Evolutionary conservation across 2,888 invertebrate genomes (phyloP).

Genomic region (Strigamia crassipes): DNA sequence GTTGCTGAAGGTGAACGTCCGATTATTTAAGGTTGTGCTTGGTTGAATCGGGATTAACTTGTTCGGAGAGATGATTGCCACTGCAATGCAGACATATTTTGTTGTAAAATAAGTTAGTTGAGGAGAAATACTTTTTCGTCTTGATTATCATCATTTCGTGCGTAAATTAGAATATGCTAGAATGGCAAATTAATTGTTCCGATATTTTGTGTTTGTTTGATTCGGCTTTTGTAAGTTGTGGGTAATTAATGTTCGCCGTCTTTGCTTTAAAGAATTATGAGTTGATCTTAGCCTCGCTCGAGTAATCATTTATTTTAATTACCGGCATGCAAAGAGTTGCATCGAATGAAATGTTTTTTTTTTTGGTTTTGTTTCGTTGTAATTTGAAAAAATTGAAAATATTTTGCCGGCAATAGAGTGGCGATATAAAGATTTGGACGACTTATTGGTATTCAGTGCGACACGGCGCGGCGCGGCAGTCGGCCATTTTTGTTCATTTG

Average conservation of each 20-base stretch:
- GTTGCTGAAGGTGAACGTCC: not conserved
- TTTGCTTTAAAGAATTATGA: slow-evolving; percentile 36
- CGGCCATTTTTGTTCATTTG: slow-evolving; percentile 39
- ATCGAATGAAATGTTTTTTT: no score
- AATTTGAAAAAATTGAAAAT: no score
- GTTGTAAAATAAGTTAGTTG: not conserved
- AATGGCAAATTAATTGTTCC: no score
- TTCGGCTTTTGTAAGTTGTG: no score
- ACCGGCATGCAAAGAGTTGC: no score
- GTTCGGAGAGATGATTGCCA: no score
- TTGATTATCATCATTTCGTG: not conserved
- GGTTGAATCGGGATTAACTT: no score
- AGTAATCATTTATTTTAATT: slow-evolving; percentile 33
- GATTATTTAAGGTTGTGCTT: not conserved
- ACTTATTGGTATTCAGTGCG: not conserved
- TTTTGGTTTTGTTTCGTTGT: no score
- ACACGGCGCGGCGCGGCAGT: not conserved
- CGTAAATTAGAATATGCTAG: slow-evolving; percentile 12
- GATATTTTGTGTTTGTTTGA: no score
- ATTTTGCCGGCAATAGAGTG: no score
- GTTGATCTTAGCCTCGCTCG: slow-evolving; percentile 28
- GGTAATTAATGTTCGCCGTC: slow-evolving; percentile 23
- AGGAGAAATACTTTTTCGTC: not conserved
- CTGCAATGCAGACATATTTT: no score
- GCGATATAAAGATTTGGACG: no score